Percentiles rank a stretch among this genome's conserved stretches.
These are phyloP conservation scores for Periophthalmus magnuspinnatus DNA, from an alignment of 2,797 vertebrate genomes.

Conservation along the genomic window DNA sequence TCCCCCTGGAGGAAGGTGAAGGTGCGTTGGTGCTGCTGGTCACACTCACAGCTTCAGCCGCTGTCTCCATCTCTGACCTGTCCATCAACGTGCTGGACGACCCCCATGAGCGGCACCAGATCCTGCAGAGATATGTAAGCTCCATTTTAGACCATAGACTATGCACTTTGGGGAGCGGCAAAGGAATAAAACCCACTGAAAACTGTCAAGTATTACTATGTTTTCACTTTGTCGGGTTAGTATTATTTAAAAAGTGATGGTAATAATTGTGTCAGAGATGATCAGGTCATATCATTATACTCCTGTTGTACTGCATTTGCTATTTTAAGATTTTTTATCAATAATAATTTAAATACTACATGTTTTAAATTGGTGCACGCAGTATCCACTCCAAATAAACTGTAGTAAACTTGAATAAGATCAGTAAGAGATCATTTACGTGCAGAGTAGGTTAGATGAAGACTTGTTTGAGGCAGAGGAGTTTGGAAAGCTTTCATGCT, in stretches of 20 bases:
- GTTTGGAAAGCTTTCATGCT: constrained; percentile 23
- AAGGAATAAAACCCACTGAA: too few species aligned
- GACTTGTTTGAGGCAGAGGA: constrained; percentile 40
- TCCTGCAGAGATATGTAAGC: constrained; percentile 93
- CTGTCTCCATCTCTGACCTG: constrained; percentile 91
- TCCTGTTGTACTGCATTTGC: too few species aligned
- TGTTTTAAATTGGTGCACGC: background rate
- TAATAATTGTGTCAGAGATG: background rate
- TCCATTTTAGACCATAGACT: background rate
- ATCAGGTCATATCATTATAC: too few species aligned
- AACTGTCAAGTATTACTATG: background rate
- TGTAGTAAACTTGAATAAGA: background rate
- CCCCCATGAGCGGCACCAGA: constrained; percentile 85
- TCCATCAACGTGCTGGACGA: constrained; percentile 89
- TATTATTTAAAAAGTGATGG: background rate
- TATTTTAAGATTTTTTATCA: background rate
- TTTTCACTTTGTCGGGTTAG: too few species aligned
- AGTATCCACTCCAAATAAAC: background rate
- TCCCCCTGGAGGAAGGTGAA: constrained; percentile 88
- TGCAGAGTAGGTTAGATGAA: constrained; percentile 5
- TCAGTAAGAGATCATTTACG: constrained; percentile 13
- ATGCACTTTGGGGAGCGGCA: too few species aligned
- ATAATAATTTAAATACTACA: background rate
- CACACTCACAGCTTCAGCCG: constrained; percentile 91
- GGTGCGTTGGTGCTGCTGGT: constrained; percentile 90